phyloP scores from a whole-genome alignment of 2,888 invertebrate species.

The Conus canariensis region DNA sequence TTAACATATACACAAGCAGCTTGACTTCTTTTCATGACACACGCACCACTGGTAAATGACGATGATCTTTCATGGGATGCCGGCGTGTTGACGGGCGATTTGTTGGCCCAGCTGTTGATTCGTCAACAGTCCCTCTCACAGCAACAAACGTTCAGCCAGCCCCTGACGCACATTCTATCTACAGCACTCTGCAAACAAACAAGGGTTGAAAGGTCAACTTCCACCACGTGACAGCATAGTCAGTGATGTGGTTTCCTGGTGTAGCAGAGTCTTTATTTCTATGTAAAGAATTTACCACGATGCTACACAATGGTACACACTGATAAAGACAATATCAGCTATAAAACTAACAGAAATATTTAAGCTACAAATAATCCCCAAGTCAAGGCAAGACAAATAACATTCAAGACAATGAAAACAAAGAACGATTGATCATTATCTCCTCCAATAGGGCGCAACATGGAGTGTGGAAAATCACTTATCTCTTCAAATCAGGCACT shows the following conservation, averaged over 20 bases:
- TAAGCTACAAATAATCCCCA: too few species aligned
- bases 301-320: too few species aligned
- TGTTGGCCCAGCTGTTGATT: not conserved
- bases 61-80: not conserved
- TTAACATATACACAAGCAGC: constrained; percentile 23
- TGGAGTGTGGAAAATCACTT: too few species aligned
- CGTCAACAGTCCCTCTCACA: not conserved
- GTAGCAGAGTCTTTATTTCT: too few species aligned
- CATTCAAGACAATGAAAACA: too few species aligned
- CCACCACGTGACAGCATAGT: not conserved
- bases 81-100: not conserved
- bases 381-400: too few species aligned
- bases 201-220: not conserved
- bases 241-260: not conserved
- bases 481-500: too few species aligned
- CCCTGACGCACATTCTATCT: constrained; percentile 1
- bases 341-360: too few species aligned
- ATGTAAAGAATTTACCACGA: too few species aligned
- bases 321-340: too few species aligned
- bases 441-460: too few species aligned
- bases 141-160: constrained; percentile 22
- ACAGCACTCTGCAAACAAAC: constrained; percentile 26
- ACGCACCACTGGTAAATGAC: constrained; percentile 1
- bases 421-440: too few species aligned
- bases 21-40: constrained; percentile 9